Evolutionary conservation across 2,888 invertebrate genomes (phyloP), one percentile per base, ranked within the genome.

Genomic region (Mactromeris polynyma): DNA sequence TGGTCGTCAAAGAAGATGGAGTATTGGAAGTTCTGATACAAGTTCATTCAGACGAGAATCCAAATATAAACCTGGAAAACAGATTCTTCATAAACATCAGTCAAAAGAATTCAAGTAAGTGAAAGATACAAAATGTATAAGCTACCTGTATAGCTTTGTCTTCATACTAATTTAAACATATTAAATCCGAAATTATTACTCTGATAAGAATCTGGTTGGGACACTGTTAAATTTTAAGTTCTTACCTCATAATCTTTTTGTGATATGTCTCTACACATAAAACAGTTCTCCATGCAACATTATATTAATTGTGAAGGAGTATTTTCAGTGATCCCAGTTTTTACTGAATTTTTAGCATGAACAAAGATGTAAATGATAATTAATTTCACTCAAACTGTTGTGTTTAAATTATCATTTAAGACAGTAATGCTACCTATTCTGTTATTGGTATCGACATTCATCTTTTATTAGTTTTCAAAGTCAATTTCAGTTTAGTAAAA

Each of bases 1-100:
- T 19, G 91, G 91, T 38, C 80, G 91, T 77, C 90, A 86, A 58
- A 85, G 95, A 36, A 88, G 95, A 31, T 94, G 95, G 94, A 96
- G 95, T 88, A 95, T 96, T 79, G 95, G 93, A 17, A 95, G 94
- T 79, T 95, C 95, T 0, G 95, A 95, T 82, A 95, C 95, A 21
- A 95, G 94, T 81, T 95, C 95, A 17, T 86, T 95, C 80, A 90
- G 93, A 83, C 89, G 93, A 33, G 90, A 87, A 33, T 81, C 93
- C 11, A 92, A 92, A 82, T 92, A 89, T 36, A 93, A 93, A 90
- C 88, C 92, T 21, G 89, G 91, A 17, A 93, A 92, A 83, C 90
- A 88, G 79, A 73, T 81, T 26, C 92, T 90, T 46, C 91, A 93
- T 83, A 87, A 85, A 81, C 93, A 91, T 54, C 93, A 93, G 40